These are phyloP conservation scores for mouse (Mus musculus) DNA, from an alignment of 2,113 vertebrate genomes.

Conservation along the genomic window GRCm39 chr9:90146001-90146500, in stretches of 20 bases:
- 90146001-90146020: neutral
- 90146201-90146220: neutral
- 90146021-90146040: neutral
- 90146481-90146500: neutral
- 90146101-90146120: neutral
- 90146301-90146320: neutral
- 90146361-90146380: neutral
- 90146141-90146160: neutral
- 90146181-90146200: neutral
- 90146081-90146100: neutral
- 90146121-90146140: neutral
- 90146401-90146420: neutral
- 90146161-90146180: neutral
- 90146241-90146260: neutral
- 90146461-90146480: too few relatives aligned
- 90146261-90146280: neutral
- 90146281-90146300: neutral
- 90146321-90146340: neutral
- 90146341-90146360: too few relatives aligned
- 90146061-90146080: neutral
- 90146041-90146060: neutral
- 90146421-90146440: neutral
- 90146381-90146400: neutral
- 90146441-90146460: neutral
- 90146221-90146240: neutral